Evolutionary conservation across 2,113 vertebrate species (phyloP), one percentile per base, ranked within the genome.

Genomic region (Sula dactylatra): DNA sequence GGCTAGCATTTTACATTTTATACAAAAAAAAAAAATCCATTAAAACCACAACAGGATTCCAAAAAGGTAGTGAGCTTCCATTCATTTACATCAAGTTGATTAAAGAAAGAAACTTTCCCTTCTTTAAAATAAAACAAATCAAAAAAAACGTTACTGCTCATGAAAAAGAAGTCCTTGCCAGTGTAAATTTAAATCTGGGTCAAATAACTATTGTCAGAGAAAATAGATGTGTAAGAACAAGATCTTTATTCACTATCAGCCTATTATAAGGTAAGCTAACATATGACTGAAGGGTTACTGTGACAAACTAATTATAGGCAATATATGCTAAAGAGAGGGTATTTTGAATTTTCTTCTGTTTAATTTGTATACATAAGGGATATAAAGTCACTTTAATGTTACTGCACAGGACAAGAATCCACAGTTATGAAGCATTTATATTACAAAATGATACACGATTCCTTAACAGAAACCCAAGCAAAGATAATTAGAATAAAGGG

Each of bases 281-380:
- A 67, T 94, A 73, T 38, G 71, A 90, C 44, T 40, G 29, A 91
- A 58, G 77, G 24, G 24, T 26, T 34, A 82, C 52, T 27, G 34
- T 70, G 27, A 59, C 58, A 95, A 84, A 96, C 90, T 32, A 90
- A 86, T 83, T 89, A 56, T 6, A 65, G 18, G 20, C 9, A 52
- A 72, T 74, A 93, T 90, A 76, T 80, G 9, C 29, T 67, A 29
- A 84, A 74, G 10, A 86, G 26, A 34, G 8, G 26, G 2, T 69
- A 65, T 88, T 96, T 90, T 72, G 69, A 96, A 90, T 94, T 87
- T 47, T 55, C 31, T 93, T n/a, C 45, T 69, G 10, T 86, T 95
- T 82, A 44, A 45, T 86, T 94, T 85, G 10, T 78, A 90, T 18
- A 70, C 47, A 16, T 59, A 90, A 93, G 47, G 45, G 34, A 66